phyloP scores from a whole-genome alignment of 2,888 invertebrate genomes.

The Chaetogeoica ovagalla region DNA sequence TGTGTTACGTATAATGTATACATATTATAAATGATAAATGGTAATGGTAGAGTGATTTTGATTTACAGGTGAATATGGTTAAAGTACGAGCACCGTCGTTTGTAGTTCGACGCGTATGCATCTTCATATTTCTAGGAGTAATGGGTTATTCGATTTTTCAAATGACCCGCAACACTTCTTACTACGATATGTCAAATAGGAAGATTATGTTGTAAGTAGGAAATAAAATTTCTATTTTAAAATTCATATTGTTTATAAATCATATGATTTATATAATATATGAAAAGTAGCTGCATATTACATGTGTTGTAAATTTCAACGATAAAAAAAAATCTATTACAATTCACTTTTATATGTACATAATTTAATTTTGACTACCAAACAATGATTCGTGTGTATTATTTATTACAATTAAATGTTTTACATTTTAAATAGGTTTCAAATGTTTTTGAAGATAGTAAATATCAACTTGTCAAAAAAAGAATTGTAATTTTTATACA shows the following conservation, averaged over 20 bases:
- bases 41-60: background rate
- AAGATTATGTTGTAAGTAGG: constrained; percentile 35
- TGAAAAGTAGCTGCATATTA: too few relatives aligned
- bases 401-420: too few relatives aligned
- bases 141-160: constrained; percentile 49
- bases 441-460: too few relatives aligned
- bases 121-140: constrained; percentile 30
- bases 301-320: too few relatives aligned
- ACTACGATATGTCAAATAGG: constrained; percentile 40
- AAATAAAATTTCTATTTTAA: background rate
- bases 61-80: constrained; percentile 39
- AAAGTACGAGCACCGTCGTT: constrained; percentile 38
- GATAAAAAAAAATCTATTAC: too few relatives aligned
- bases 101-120: constrained; percentile 28
- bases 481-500: too few relatives aligned
- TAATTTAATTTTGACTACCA: too few relatives aligned
- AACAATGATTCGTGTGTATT: too few relatives aligned
- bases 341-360: too few relatives aligned
- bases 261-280: too few relatives aligned
- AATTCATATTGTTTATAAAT: background rate
- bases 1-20: background rate
- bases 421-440: too few relatives aligned
- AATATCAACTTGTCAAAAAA: too few relatives aligned
- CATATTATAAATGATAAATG: background rate
- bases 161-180: constrained; percentile 34